These are phyloP conservation scores for Halcyon malimbica DNA, from an alignment of 2,113 vertebrate species.

Conservation along the genomic window DNA sequence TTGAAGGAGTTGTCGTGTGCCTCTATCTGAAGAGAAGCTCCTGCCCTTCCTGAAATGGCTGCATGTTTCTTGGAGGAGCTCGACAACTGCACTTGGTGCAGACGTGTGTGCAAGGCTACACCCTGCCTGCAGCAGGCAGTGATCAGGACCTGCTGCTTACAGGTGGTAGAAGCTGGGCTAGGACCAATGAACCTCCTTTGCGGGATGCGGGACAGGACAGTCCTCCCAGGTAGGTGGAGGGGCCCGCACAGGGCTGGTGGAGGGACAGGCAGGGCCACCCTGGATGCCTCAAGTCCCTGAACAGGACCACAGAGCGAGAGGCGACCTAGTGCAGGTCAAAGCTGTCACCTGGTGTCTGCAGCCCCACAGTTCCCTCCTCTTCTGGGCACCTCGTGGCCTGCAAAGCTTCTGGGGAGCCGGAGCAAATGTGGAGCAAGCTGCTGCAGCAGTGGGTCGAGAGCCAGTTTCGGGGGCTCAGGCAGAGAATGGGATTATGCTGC, in stretches of 20 bases:
- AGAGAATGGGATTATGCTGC: background rate
- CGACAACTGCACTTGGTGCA: rapidly evolving
- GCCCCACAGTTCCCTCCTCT: rapidly evolving
- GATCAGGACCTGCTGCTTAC: background rate
- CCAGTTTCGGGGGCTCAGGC: background rate
- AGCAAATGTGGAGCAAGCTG: rapidly evolving
- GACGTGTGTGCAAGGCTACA: background rate
- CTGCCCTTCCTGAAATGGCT: background rate
- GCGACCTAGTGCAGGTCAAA: background rate
- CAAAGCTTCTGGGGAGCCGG: background rate
- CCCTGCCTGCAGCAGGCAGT: background rate
- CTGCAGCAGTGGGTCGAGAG: rapidly evolving
- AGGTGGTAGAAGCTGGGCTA: background rate
- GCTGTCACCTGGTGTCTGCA: background rate
- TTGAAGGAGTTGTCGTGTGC: rapidly evolving
- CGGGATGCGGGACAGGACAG: rapidly evolving
- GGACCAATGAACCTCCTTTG: background rate
- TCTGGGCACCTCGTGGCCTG: background rate
- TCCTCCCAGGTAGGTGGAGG: background rate
- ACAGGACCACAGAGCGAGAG: background rate
- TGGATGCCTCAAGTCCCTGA: rapidly evolving
- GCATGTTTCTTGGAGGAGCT: background rate
- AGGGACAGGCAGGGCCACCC: too few relatives aligned
- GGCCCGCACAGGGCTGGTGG: background rate
- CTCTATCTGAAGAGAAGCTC: background rate